Percentiles rank a stretch among this genome's conserved stretches.
phyloP scores from a whole-genome alignment of 2,797 vertebrate genomes.

The Champsocephalus esox region DNA sequence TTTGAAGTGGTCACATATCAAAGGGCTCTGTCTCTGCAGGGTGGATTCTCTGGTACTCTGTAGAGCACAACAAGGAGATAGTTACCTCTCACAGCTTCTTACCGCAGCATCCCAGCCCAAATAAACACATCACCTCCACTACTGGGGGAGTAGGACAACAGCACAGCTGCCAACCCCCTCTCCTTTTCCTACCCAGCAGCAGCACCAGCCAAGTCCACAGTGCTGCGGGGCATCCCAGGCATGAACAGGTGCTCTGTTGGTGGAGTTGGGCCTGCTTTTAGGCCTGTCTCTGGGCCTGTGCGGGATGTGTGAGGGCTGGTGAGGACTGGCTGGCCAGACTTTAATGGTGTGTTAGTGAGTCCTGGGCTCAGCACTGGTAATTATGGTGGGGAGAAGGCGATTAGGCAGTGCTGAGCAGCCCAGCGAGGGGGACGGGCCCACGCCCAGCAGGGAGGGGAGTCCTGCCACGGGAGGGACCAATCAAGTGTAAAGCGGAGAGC shows the following conservation, averaged over 20 bases:
- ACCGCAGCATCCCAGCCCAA: slow-evolving; percentile 74
- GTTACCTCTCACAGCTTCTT: slow-evolving; percentile 76
- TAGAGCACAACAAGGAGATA: slow-evolving; percentile 76
- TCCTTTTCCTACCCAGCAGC: slow-evolving; percentile 58
- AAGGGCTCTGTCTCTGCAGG: slow-evolving; percentile 79
- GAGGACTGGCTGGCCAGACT: slow-evolving; percentile 71
- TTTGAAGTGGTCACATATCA: slow-evolving; percentile 83
- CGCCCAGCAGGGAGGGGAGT: slow-evolving; percentile 90
- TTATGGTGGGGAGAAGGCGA: slow-evolving; percentile 93
- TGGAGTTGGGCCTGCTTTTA: slow-evolving; percentile 60
- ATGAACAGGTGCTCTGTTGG: slow-evolving; percentile 74
- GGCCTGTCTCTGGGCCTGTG: slow-evolving; percentile 63
- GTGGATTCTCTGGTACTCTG: slow-evolving; percentile 75
- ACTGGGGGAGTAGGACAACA: slow-evolving; percentile 68
- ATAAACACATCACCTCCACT: slow-evolving; percentile 84
- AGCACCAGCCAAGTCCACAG: slow-evolving; percentile 73
- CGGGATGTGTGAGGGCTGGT: slow-evolving; percentile 68
- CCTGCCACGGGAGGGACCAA: slow-evolving; percentile 94
- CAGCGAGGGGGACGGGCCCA: slow-evolving; percentile 91
- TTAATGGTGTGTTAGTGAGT: slow-evolving; percentile 80
- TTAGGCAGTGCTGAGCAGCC: slow-evolving; percentile 91
- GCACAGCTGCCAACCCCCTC: slow-evolving; percentile 70
- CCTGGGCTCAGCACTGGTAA: slow-evolving; percentile 86
- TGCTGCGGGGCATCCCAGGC: slow-evolving; percentile 74
- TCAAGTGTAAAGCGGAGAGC: slow-evolving; percentile 97